Conservation (phyloP, 2,113 vertebrate species). For the Taurulus bubalis region DNA sequence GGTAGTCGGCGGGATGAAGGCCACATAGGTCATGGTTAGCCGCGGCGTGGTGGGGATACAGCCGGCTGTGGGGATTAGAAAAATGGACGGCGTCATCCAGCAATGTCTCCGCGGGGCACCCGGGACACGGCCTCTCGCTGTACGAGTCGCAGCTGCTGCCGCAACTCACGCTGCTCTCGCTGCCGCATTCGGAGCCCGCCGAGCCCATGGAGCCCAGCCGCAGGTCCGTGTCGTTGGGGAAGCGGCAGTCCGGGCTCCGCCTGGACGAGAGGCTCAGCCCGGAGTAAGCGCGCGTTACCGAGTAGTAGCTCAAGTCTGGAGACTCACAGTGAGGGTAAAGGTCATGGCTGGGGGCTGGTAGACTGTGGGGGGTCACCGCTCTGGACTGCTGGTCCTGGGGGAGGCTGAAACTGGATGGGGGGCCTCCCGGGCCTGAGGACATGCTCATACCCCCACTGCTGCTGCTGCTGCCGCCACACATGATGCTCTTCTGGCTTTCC, state of each 20-base stretch:
- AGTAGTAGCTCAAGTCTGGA: constrained; percentile 93
- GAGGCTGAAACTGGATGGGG: constrained; percentile 85
- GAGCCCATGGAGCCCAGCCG: constrained; percentile 90
- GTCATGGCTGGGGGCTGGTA: constrained; percentile 87
- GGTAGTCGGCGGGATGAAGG: constrained; percentile 84
- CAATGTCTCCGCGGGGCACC: constrained; percentile 86
- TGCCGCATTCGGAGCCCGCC: constrained; percentile 93
- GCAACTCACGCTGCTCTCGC: constrained; percentile 93
- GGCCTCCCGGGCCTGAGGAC: constrained; percentile 86
- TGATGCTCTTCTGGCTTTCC: constrained; percentile 84
- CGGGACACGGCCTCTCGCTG: constrained; percentile 87
- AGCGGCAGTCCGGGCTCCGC: constrained; percentile 89
- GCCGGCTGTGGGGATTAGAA: constrained; percentile 79
- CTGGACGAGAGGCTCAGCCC: constrained; percentile 88
- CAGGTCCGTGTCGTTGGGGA: constrained; percentile 89
- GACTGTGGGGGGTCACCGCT: constrained; percentile 79
- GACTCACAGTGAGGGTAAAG: constrained; percentile 96
- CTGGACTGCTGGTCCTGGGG: constrained; percentile 89
- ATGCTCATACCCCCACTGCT: constrained; percentile 56
- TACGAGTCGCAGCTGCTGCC: constrained; percentile 92
- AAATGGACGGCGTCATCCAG: constrained; percentile 89
- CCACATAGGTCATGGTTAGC: constrained; percentile 83
- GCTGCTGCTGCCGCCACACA: constrained; percentile 46
- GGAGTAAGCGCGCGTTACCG: constrained; percentile 89
- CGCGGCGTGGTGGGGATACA: constrained; percentile 82